Base-by-base conservation (phyloP, 37 sponge, comb jelly and placozoan species). In the Tethya wilhelma region DNA sequence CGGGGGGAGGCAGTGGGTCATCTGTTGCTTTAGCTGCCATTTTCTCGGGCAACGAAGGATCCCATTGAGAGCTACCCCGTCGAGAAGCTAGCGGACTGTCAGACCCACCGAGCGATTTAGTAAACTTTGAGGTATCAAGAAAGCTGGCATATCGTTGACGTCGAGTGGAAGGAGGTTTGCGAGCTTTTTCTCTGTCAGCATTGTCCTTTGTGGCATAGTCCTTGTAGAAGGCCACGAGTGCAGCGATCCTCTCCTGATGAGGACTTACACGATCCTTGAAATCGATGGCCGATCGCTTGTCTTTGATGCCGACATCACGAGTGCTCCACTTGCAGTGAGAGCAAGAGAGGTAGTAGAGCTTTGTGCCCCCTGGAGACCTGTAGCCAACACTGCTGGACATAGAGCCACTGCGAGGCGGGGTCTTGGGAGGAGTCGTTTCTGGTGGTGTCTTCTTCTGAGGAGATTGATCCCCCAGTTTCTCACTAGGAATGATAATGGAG, bases 281-380 rank as follows among this genome's bases (percentile, higher is more conserved):
- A 41, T 88, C 88, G 20, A 82, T 46, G 28, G 83, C 83, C 4
- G 88, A 88, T 4, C 88, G 75, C 45, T 88, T 81, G 49, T 88
- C 88, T 26, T 69, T 81, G 14, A 85, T 85, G 42, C 64, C 80
- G 6, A 83, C 89, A 44, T 91, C 92, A 8, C 92, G 75, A 55
- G 92, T 84, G 20, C 79, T 87, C 92, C 92, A 91, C 25, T 76
- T 83, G 58, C 92, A 91, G 75, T 75, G 76, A 11, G 79, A 56
- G 63, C 92, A 91, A 1, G 71, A 74, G 39, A 91, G 81, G 64
- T 79, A 91, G 71, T 91, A 91, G 32, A 60, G 28, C 45, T 91
- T 91, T 1, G 91, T 77, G 7, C 86, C 83, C 9, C 84, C 90
- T 14, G 85, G 85, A 42, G 81, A 74, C 36, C 65, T 73, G 31